Evolutionary conservation across 2,113 vertebrate species (phyloP), one percentile per base, ranked within the genome.

Genomic region (Callorhinus ursinus): DNA sequence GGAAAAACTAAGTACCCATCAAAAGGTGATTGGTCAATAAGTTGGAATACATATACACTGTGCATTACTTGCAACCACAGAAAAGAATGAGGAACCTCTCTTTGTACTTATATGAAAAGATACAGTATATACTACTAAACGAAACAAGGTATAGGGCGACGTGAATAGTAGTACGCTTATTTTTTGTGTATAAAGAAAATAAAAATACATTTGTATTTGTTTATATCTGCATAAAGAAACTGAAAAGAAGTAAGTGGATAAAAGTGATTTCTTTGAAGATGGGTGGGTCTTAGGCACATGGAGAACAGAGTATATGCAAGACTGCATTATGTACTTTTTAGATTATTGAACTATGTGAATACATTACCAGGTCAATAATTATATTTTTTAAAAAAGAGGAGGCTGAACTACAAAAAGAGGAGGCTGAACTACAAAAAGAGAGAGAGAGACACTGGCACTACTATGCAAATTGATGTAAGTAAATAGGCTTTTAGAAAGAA

Each of bases 401-500:
- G 28, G 53, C 0, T 94, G 26, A 88, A 82, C 19, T 57, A n/a
- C n/a, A 74, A 71, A 95, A 97, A 63, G 49, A 76, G 15, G 12
- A 94, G 28, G 53, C 0, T 94, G 26, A 88, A 82, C 19, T 57
- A 95, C 33, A 92, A 88, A 94, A 94, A 39, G 1, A 81, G 55
- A 69, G 24, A 86, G 4, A 59, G 59, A 49, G 16, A 57, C 16
- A 53, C 28, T 46, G 49, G 42, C 6, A 12, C 49, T 95, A 24
- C 19, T 94, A 51, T 28, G n/a, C 16, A 90, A 95, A 88, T 55
- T 82, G 28, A 89, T 39, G 28, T 74, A 95, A 90, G 85, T 65
- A 96, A 93, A 84, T 0, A 92, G n/a, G 31, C 21, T 83, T 85
- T 36, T 72, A 94, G n/a, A 22, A 28, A 91, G 67, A 97, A 93